Evolutionary conservation across 2,888 invertebrate species (phyloP).

Genomic region (Calliphora vomitoria): DNA sequence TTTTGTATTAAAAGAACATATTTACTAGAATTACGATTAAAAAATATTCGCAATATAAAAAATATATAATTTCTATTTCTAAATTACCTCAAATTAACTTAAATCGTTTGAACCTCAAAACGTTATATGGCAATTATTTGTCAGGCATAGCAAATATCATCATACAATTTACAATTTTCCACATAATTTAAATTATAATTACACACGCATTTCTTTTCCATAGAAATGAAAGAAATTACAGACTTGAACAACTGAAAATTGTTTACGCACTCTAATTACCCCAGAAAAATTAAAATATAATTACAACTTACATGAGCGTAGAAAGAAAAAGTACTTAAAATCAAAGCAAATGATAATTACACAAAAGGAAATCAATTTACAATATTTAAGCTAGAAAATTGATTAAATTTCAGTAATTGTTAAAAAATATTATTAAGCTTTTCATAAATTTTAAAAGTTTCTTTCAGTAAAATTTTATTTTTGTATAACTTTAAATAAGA

Average conservation of each 20-base stretch:
- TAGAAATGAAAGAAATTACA: constrained; percentile 1
- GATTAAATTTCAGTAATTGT: no score
- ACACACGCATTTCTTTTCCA: constrained; percentile 20
- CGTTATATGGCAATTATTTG: neutral
- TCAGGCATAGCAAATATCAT: constrained; percentile 1
- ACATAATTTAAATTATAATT: constrained; percentile 1
- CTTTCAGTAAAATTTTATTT: no score
- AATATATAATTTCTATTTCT: neutral
- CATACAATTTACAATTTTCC: neutral
- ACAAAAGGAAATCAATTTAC: neutral
- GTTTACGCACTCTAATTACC: constrained; percentile 46
- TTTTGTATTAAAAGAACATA: no score
- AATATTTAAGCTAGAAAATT: no score
- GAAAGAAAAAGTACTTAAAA: constrained; percentile 20
- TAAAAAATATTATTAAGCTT: no score
- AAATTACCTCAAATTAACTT: neutral
- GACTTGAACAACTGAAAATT: neutral
- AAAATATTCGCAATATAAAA: no score
- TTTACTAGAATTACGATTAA: no score
- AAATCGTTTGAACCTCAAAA: neutral
- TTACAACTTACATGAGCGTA: constrained; percentile 23
- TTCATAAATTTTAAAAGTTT: no score
- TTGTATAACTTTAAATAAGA: no score
- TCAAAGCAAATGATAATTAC: neutral
- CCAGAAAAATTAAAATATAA: constrained; percentile 29